Conservation (phyloP, 35 echinoderm and acorn worm species). For the Anneissia japonica region DNA sequence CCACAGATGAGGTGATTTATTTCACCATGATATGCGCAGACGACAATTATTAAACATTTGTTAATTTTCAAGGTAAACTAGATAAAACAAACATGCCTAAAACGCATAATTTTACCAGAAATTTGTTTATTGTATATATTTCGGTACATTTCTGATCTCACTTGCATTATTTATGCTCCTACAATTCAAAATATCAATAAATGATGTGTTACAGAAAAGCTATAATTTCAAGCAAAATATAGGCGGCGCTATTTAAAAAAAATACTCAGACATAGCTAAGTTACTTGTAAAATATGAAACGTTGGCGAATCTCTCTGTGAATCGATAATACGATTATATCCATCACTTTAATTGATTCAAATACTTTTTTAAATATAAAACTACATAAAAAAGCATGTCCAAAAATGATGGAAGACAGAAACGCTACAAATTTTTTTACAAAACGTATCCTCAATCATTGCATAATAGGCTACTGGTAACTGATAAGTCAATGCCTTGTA, state of each 20-base stretch:
- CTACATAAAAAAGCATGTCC: too few species aligned
- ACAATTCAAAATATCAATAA: not conserved
- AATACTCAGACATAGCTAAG: too few species aligned
- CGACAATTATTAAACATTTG: not conserved
- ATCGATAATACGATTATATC: too few species aligned
- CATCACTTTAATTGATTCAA: too few species aligned
- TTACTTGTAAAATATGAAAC: not conserved
- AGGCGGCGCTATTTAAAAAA: not conserved
- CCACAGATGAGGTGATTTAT: not conserved
- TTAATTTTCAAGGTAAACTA: not conserved
- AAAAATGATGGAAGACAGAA: too few species aligned
- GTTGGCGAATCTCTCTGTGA: not conserved
- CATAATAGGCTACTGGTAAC: too few species aligned
- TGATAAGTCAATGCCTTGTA: too few species aligned
- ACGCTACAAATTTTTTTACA: too few species aligned
- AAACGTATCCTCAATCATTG: too few species aligned
- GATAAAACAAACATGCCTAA: not conserved
- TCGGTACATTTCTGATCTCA: not conserved
- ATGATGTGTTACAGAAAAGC: not conserved
- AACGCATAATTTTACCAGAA: not conserved
- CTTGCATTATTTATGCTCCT: not conserved
- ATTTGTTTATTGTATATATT: not conserved
- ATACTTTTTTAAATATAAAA: too few species aligned
- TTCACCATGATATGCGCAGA: not conserved
- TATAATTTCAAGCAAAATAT: not conserved